A percentile compares a stretch with the other conserved stretches of the same genome.
These are phyloP conservation scores for Rhinichthys klamathensis DNA, from an alignment of 2,113 vertebrate species.

Conservation along the genomic window DNA sequence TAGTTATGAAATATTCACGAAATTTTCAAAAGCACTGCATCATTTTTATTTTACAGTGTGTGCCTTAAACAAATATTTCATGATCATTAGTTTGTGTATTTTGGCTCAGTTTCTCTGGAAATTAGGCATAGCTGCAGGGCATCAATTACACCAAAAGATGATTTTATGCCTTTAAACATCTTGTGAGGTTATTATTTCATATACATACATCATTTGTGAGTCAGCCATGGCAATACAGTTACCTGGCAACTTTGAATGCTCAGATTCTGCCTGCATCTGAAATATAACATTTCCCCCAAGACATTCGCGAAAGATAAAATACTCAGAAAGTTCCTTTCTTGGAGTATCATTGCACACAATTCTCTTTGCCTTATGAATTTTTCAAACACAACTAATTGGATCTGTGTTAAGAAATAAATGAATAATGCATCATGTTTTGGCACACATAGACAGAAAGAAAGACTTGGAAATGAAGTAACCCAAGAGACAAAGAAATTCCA, in stretches of 20 bases:
- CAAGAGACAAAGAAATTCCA: constrained; percentile 3
- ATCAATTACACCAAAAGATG: not conserved
- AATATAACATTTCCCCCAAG: constrained; percentile 2
- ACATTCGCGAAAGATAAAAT: not conserved
- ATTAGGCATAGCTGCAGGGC: constrained; percentile 2
- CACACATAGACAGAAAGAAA: not conserved
- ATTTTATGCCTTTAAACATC: not conserved
- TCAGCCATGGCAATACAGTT: not conserved
- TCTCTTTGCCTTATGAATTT: constrained; percentile 13
- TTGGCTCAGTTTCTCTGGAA: not conserved
- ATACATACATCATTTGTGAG: not conserved
- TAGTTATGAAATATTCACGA: not conserved
- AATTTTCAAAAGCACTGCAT: not conserved
- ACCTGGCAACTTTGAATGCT: not conserved
- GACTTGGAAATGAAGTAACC: not conserved
- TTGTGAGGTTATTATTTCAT: not conserved
- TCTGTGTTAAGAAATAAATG: constrained; percentile 34
- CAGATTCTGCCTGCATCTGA: not conserved
- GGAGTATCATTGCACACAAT: not conserved
- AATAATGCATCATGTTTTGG: constrained; percentile 29
- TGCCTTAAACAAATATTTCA: not conserved
- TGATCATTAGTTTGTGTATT: not conserved
- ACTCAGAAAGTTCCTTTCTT: constrained; percentile 1
- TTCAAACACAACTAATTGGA: constrained; percentile 28
- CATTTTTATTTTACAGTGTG: not conserved